These are phyloP conservation scores for Aythya baeri DNA, from an alignment of 2,113 vertebrate genomes.

Conservation along the genomic window DNA sequence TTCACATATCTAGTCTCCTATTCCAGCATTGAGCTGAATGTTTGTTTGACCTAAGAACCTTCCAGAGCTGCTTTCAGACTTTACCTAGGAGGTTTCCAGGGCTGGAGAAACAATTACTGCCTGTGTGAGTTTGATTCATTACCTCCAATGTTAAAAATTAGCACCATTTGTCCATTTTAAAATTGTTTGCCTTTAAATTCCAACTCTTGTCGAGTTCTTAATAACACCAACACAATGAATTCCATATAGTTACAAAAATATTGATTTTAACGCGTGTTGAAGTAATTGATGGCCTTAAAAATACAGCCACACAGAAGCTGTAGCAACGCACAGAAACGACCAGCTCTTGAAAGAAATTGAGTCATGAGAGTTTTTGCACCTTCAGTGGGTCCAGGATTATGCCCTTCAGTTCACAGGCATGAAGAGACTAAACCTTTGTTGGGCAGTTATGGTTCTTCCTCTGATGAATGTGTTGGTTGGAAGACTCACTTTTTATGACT, in stretches of 20 bases:
- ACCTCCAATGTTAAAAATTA: constrained; percentile 9
- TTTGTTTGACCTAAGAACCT: background rate
- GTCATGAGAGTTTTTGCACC: background rate
- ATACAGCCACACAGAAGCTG: background rate
- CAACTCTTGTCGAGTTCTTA: constrained; percentile 5
- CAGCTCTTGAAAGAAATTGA: background rate
- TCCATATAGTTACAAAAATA: constrained; percentile 27
- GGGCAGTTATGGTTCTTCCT: background rate
- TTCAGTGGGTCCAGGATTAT: background rate
- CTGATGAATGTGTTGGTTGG: background rate
- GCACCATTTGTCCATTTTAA: constrained; percentile 25
- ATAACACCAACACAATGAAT: background rate
- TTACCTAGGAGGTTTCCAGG: background rate
- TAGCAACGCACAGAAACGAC: background rate
- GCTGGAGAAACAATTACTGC: background rate
- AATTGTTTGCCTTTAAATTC: background rate
- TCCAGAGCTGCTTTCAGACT: background rate
- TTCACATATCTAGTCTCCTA: background rate
- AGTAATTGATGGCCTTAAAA: constrained; percentile 20
- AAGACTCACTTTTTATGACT: background rate
- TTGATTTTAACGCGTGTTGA: constrained; percentile 44
- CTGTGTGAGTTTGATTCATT: background rate
- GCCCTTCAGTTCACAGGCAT: background rate
- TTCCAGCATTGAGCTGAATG: background rate
- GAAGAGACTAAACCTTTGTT: background rate